phyloP scores from a whole-genome alignment of 2,888 invertebrate species.

The Sicus ferrugineus region DNA sequence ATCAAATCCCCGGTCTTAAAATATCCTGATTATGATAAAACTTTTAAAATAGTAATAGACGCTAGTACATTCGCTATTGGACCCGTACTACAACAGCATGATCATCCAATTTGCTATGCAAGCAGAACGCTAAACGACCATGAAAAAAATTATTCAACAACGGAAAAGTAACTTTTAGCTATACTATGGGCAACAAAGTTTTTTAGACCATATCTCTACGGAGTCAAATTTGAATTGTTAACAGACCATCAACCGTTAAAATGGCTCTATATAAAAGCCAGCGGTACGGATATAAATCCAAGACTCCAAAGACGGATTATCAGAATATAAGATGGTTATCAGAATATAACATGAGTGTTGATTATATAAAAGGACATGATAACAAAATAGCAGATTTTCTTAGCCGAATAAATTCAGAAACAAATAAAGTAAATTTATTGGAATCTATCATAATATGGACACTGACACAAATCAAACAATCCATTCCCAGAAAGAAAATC shows the following conservation, averaged over 20 bases:
- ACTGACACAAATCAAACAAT: neutral
- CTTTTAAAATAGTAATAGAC: constrained; percentile 38
- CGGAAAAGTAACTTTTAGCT: constrained; percentile 32
- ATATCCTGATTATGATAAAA: constrained; percentile 41
- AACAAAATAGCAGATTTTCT: constrained; percentile 3
- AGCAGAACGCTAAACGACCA: constrained; percentile 35
- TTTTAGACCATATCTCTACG: constrained; percentile 35
- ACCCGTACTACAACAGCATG: constrained; percentile 33
- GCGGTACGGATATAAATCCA: neutral
- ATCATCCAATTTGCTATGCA: constrained; percentile 31
- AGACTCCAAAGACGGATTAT: neutral
- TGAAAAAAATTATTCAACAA: constrained; percentile 36
- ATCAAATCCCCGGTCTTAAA: constrained; percentile 36
- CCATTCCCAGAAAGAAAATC: neutral
- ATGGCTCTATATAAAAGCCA: constrained; percentile 23
- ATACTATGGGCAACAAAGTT: constrained; percentile 34
- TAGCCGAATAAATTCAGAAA: neutral
- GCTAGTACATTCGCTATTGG: constrained; percentile 38
- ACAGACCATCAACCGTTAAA: constrained; percentile 36
- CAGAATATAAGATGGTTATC: too few species aligned
- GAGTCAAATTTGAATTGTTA: constrained; percentile 27
- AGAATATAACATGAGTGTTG: neutral
- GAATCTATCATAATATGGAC: neutral
- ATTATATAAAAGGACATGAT: constrained; percentile 7
- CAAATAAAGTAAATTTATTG: constrained; percentile 1